phyloP scores from a whole-genome alignment of 2,113 vertebrate species.

The Nestor notabilis region DNA sequence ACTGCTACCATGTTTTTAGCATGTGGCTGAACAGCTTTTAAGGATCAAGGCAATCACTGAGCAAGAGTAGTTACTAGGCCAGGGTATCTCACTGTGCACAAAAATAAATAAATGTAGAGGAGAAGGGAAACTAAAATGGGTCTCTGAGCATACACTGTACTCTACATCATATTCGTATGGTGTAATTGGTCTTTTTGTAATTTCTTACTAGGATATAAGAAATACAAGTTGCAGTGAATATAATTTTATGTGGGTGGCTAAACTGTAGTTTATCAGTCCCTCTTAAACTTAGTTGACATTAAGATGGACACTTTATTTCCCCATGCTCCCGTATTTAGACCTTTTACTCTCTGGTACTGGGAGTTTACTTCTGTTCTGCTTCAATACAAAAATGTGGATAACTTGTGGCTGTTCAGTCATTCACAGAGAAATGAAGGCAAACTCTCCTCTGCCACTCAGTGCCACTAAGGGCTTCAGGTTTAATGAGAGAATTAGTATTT shows the following conservation, averaged over 20 bases:
- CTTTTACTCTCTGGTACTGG: neutral
- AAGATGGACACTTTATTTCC: neutral
- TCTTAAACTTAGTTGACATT: neutral
- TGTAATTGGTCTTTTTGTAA: neutral
- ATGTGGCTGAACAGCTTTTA: neutral
- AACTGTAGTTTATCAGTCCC: neutral
- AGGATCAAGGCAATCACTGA: neutral
- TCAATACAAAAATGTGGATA: neutral
- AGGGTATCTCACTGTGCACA: neutral
- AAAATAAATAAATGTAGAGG: neutral
- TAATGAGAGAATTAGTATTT: neutral
- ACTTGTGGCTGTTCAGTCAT: neutral
- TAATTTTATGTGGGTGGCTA: neutral
- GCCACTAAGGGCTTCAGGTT: neutral
- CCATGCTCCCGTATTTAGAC: neutral
- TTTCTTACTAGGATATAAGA: neutral
- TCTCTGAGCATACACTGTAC: neutral
- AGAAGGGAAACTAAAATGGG: neutral
- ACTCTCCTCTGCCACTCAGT: neutral
- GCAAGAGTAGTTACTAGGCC: neutral
- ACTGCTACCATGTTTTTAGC: neutral
- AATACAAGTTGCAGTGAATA: neutral
- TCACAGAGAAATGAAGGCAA: neutral
- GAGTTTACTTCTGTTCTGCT: neutral
- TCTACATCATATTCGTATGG: neutral